Evolutionary conservation across 92 coral and sea anemone species (phyloP), one percentile per base, ranked within the genome.

Genomic region (Ricordea florida): DNA sequence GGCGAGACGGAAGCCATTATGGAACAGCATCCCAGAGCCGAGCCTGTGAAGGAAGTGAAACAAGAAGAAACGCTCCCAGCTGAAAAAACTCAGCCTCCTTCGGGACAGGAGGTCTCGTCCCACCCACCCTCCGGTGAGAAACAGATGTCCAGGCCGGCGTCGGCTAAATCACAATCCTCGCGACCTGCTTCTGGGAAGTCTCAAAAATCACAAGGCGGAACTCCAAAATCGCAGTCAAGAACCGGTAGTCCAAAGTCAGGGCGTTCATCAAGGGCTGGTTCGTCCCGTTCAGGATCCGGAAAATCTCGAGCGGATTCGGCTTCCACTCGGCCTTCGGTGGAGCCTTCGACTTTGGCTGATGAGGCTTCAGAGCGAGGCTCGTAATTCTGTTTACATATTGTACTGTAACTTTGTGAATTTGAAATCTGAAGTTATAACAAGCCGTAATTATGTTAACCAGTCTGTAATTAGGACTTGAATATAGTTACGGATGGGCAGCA

Each of bases 221-320:
- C 75, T 33, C 76, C 90, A 21, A 81, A 90, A 57, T 30, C 81
- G 32, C 74, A 35, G 21, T 87, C 92, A 0, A 58, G 84, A 37
- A 72, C 90, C 10, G 68, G 58, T 7, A 77, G 90, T 23, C 72
- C 88, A 18, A 83, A 77, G 28, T 72, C 88, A 6, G 83, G 65
- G 51, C 68, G 58, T n/a, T 79, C 93, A 23, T 49, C 96, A 37
- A 74, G 92, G 40, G 71, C 80, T 43, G 80, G 78, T 10, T 90
- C 96, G 11, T 74, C 88, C 28, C 72, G 79, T 17, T 7, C 89
- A 15, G 68, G 82, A 29, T 71, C 83, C 59, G 79, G 89, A 0
- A 90, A 83, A 67, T 79, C 97, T 79, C 97, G 93, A 25, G 85
- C 97, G 42, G 87, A 79, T 29, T 87, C 93, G 41, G 81, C 84